A percentile compares a stretch with the other conserved stretches of the same genome.
Evolutionary conservation across 2,888 invertebrate species (phyloP).

Genomic region (Athripsodes cinereus): DNA sequence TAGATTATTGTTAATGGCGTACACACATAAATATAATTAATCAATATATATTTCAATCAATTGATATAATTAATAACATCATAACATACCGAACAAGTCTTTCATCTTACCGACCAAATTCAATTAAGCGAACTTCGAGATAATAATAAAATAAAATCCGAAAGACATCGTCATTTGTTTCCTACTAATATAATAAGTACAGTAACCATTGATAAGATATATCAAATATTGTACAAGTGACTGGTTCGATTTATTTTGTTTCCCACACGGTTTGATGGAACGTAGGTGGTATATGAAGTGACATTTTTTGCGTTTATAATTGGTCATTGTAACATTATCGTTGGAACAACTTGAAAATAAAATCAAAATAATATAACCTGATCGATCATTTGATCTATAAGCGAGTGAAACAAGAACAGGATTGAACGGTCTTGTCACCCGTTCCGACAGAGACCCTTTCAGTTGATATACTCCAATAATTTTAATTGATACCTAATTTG

Average conservation of each 20-base stretch:
- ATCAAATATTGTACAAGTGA: too few species aligned
- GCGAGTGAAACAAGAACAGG: slow-evolving; percentile 14
- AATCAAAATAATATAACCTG: slow-evolving; percentile 9
- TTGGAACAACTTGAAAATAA: neutral
- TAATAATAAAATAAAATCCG: neutral
- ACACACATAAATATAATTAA: slow-evolving; percentile 15
- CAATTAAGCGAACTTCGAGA: slow-evolving; percentile 3
- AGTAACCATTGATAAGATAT: neutral
- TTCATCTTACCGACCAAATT: slow-evolving; percentile 12
- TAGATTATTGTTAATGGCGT: slow-evolving; percentile 12
- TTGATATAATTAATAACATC: slow-evolving; percentile 17
- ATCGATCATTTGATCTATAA: slow-evolving; percentile 15
- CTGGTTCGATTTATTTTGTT: neutral
- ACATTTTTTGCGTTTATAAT: slow-evolving; percentile 25
- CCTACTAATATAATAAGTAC: neutral
- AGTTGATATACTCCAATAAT: slow-evolving; percentile 20
- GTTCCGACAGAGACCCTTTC: slow-evolving; percentile 15
- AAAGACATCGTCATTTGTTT: neutral
- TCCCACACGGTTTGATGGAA: slow-evolving; percentile 9
- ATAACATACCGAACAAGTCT: neutral
- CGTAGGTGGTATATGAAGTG: slow-evolving; percentile 17
- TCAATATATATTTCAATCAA: slow-evolving; percentile 13
- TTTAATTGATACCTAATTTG: slow-evolving; percentile 26
- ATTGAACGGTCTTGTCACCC: slow-evolving; percentile 14
- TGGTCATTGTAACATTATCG: slow-evolving; percentile 15